Conservation (phyloP, 2,113 vertebrate genomes). For the Oryzias curvinotus region DNA sequence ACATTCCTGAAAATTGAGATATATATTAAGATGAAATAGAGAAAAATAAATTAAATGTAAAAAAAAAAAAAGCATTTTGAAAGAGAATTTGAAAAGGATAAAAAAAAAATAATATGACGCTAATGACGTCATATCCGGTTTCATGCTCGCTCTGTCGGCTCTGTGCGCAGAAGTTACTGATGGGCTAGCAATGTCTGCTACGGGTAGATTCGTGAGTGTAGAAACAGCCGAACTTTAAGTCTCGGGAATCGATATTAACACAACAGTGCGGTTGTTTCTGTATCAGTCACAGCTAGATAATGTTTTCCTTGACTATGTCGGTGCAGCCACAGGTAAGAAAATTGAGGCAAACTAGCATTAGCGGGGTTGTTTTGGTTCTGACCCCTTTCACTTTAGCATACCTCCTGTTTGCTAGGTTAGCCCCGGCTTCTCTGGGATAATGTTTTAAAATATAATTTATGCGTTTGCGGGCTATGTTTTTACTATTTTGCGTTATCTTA, state of each 20-base stretch:
- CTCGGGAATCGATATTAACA: not conserved
- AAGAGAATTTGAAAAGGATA: no score
- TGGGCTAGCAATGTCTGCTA: slow-evolving; percentile 3
- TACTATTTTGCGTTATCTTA: not conserved
- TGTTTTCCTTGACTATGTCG: slow-evolving; percentile 69
- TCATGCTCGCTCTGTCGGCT: not conserved
- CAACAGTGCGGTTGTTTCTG: not conserved
- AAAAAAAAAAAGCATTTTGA: no score
- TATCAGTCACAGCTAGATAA: slow-evolving; percentile 17
- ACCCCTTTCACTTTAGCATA: not conserved
- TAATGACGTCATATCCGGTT: slow-evolving; percentile 40
- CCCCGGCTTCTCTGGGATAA: not conserved
- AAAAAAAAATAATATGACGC: no score
- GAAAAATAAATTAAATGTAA: no score
- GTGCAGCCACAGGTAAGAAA: slow-evolving; percentile 74
- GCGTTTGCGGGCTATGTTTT: not conserved
- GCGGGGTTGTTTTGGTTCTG: slow-evolving; percentile 27
- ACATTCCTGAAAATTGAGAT: no score
- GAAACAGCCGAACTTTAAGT: slow-evolving; percentile 3
- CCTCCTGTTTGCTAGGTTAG: slow-evolving; percentile 18
- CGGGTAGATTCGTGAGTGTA: slow-evolving; percentile 7
- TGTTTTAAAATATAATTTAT: no score
- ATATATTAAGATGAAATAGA: no score
- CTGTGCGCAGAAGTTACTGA: slow-evolving; percentile 10
- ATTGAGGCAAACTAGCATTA: slow-evolving; percentile 27